Percentiles rank a stretch among this genome's conserved stretches.
phyloP scores from a whole-genome alignment of 2,113 vertebrate genomes.

The Ursus arctos region DNA sequence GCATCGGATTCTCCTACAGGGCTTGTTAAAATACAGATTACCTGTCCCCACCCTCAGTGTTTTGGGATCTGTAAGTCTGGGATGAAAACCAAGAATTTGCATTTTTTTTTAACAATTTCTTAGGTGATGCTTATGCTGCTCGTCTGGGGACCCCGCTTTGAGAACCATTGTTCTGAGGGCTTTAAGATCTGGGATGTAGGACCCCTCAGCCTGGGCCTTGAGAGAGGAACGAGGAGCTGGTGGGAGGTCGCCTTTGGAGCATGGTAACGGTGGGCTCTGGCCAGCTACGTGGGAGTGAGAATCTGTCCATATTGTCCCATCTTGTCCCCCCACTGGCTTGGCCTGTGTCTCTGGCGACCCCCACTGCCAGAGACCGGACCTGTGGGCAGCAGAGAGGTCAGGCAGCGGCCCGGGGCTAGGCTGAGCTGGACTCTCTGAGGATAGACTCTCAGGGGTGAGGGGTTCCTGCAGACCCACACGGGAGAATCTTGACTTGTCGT shows the following conservation, averaged over 20 bases:
- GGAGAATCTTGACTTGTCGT: background rate
- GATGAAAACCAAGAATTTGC: background rate
- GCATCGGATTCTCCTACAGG: background rate
- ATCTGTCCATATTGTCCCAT: background rate
- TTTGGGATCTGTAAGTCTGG: background rate
- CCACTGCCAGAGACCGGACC: background rate
- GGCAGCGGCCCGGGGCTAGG: background rate
- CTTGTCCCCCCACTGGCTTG: background rate
- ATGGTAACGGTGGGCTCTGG: background rate
- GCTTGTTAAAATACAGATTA: background rate
- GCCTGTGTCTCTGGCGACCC: background rate
- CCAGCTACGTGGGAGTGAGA: fast-evolving
- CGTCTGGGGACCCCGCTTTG: background rate
- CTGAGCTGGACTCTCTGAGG: background rate
- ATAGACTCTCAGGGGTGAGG: background rate
- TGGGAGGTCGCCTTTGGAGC: background rate
- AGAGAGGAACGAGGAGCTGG: background rate
- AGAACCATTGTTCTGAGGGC: background rate
- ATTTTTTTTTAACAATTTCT: background rate
- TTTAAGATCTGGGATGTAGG: background rate
- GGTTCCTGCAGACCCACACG: background rate
- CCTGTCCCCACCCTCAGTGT: background rate
- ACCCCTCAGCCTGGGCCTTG: no score
- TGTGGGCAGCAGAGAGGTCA: background rate
- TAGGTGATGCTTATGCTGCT: background rate